phyloP scores from a whole-genome alignment of 2,888 invertebrate species.

The Caenorhabditis sp. region DNA sequence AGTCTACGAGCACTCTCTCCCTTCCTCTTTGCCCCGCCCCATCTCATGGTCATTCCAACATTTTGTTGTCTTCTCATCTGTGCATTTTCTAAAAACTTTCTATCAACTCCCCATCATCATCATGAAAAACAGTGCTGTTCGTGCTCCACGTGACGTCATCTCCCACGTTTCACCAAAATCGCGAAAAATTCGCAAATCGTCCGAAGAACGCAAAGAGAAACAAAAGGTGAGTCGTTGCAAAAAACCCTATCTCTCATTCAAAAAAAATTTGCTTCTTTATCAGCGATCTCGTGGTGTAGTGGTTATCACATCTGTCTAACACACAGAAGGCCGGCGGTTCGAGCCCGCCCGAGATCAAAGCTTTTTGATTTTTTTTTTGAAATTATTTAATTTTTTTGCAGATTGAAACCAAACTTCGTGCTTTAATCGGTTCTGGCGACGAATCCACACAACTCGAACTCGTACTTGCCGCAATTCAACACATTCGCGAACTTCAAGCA shows the following conservation, averaged over 20 bases:
- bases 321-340: slow-evolving; percentile 69
- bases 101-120: background rate
- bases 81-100: background rate
- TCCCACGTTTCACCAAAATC: slow-evolving; percentile 40
- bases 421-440: slow-evolving; percentile 43
- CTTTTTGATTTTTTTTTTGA: background rate
- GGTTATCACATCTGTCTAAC: slow-evolving; percentile 70
- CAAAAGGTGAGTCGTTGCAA: slow-evolving; percentile 53
- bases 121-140: slow-evolving; percentile 18
- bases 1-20: background rate
- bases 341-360: slow-evolving; percentile 66
- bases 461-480: slow-evolving; percentile 48
- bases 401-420: slow-evolving; percentile 46
- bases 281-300: slow-evolving; percentile 65
- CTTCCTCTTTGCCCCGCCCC: background rate
- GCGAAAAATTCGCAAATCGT: slow-evolving; percentile 42
- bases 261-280: too few species aligned
- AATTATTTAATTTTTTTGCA: slow-evolving; percentile 14
- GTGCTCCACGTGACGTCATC: slow-evolving; percentile 26
- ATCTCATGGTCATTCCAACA: background rate
- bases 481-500: slow-evolving; percentile 50
- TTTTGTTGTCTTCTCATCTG: background rate
- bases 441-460: slow-evolving; percentile 44
- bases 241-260: too few species aligned
- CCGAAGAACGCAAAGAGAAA: slow-evolving; percentile 47